A percentile compares a stretch with the other conserved stretches of the same genome.
These are phyloP conservation scores for Aethes cnicana DNA, from an alignment of 2,888 invertebrate species.

Conservation along the genomic window DNA sequence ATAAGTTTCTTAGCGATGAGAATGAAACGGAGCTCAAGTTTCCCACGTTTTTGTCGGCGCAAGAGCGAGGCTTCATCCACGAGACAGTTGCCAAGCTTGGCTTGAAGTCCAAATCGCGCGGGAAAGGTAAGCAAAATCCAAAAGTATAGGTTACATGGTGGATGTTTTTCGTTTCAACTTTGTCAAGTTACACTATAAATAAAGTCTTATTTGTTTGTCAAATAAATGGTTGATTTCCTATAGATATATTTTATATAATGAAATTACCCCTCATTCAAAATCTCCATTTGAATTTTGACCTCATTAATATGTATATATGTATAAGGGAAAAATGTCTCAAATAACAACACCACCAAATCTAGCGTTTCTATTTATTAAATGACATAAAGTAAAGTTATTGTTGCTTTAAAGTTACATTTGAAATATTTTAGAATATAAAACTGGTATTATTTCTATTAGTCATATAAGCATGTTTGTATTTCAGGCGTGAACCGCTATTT, in stretches of 20 bases:
- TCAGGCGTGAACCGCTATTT: slow-evolving; percentile 85
- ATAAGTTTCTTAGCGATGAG: slow-evolving; percentile 72
- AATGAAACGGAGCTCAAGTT: slow-evolving; percentile 82
- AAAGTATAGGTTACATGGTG: slow-evolving; percentile 20
- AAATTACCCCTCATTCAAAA: too few relatives aligned
- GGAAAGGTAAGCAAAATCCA: slow-evolving; percentile 83
- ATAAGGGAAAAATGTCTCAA: too few relatives aligned
- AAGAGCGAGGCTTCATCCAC: slow-evolving; percentile 91
- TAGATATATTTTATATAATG: too few relatives aligned
- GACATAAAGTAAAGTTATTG: too few relatives aligned
- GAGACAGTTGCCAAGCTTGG: slow-evolving; percentile 85
- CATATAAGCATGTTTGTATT: slow-evolving; percentile 47
- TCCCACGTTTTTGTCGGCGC: slow-evolving; percentile 88
- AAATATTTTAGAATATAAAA: neutral
- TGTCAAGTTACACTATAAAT: neutral
- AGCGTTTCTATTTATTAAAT: too few relatives aligned
- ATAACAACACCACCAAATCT: too few relatives aligned
- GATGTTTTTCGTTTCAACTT: neutral
- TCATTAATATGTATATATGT: too few relatives aligned
- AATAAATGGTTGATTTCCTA: too few relatives aligned
- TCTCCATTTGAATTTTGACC: too few relatives aligned
- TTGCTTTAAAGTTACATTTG: neutral
- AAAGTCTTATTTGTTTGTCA: too few relatives aligned
- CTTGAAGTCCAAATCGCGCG: slow-evolving; percentile 90
- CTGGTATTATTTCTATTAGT: neutral